A percentile compares a stretch with the other conserved stretches of the same genome.
Evolutionary conservation across 2,797 vertebrate genomes (phyloP).

Genomic region (Halcyon leucocephala): DNA sequence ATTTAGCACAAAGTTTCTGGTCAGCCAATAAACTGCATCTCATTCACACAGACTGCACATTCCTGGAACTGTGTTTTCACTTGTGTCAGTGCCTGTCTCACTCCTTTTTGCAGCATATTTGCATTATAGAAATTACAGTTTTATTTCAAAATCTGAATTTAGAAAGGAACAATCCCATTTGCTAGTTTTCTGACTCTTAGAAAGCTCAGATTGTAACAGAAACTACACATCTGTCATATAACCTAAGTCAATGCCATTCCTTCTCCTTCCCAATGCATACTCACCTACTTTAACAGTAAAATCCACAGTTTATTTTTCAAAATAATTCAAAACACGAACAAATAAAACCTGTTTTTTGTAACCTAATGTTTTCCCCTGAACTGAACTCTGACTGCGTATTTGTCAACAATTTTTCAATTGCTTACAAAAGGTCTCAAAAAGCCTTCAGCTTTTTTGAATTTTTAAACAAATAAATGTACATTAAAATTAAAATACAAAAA

Average conservation of each 20-base stretch:
- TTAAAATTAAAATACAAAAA: neutral
- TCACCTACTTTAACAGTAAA: neutral
- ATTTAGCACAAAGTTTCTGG: slow-evolving; percentile 13
- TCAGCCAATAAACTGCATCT: slow-evolving; percentile 26
- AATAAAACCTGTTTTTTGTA: neutral
- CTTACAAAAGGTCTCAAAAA: neutral
- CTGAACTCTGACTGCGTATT: neutral
- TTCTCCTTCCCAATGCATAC: neutral
- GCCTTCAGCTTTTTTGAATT: neutral
- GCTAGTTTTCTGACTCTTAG: neutral
- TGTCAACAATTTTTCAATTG: neutral
- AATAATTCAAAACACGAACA: neutral
- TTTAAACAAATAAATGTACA: neutral
- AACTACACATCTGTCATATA: neutral
- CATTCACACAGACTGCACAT: neutral
- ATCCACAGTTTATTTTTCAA: neutral
- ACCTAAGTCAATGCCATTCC: neutral
- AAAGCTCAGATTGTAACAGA: neutral
- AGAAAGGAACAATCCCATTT: neutral
- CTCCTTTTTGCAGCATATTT: neutral
- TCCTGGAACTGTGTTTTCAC: neutral
- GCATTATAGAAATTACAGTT: neutral
- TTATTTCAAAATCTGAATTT: neutral
- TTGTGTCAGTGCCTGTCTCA: neutral
- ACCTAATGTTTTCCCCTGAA: neutral